phyloP scores from a whole-genome alignment of 2,797 vertebrate genomes.

The Silurus aristotelis region DNA sequence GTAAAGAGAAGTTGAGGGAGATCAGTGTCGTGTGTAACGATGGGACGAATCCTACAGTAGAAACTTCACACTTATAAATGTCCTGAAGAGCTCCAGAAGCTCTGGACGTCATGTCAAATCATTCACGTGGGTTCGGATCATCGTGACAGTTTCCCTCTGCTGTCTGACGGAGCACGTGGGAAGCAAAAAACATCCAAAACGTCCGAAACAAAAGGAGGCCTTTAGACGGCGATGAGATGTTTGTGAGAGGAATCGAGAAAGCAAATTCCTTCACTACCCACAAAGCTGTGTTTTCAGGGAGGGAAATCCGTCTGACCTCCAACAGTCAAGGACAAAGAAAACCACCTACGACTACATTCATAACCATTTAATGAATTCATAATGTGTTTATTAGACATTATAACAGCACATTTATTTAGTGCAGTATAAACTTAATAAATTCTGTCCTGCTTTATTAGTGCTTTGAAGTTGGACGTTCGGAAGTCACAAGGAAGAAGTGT shows the following conservation, averaged over 20 bases:
- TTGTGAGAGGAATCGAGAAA: conserved; percentile 55
- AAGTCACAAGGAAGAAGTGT: neutral
- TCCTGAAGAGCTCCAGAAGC: neutral
- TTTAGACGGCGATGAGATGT: conserved; percentile 40
- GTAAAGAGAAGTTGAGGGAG: neutral
- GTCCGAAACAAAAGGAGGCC: conserved; percentile 41
- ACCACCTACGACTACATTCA: neutral
- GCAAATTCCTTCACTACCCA: conserved; percentile 55
- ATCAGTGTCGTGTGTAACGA: neutral
- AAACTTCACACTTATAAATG: neutral
- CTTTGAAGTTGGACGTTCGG: neutral
- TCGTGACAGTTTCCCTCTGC: conserved; percentile 34
- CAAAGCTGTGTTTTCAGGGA: conserved; percentile 56
- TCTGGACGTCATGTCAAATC: neutral
- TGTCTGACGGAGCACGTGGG: conserved; percentile 6
- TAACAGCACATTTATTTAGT: neutral
- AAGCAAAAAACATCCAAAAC: conserved; percentile 3
- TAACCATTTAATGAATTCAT: neutral
- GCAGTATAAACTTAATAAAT: neutral
- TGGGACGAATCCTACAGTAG: neutral
- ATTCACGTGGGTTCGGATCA: conserved; percentile 27
- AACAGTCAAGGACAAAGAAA: neutral
- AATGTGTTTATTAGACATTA: neutral
- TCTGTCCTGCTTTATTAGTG: neutral
- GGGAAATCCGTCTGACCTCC: conserved; percentile 35